phyloP scores from a whole-genome alignment of 2,888 invertebrate species.

The Phrixothrix hirtus region DNA sequence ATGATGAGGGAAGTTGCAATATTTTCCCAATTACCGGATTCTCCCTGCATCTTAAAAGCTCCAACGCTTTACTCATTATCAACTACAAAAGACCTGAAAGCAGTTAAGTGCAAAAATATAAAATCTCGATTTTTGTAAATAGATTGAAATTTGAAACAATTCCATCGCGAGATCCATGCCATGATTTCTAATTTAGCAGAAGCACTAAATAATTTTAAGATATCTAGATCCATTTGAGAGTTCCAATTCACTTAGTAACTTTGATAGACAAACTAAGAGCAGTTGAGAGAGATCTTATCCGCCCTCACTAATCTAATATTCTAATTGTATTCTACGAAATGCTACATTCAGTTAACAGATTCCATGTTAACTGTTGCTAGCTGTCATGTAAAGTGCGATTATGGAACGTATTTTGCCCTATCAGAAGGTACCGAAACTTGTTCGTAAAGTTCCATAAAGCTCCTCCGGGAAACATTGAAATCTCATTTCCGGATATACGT shows the following conservation, averaged over 20 bases:
- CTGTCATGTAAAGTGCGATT: constrained; percentile 37
- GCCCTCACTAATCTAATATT: constrained; percentile 57
- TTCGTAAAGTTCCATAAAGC: constrained; percentile 43
- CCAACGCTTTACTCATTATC: no score
- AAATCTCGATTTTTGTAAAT: no score
- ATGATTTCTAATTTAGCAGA: no score
- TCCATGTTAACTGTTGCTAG: constrained; percentile 54
- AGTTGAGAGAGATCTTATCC: constrained; percentile 50
- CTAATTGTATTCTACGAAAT: constrained; percentile 58
- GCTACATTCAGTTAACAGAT: constrained; percentile 58
- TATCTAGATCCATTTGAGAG: constrained; percentile 50
- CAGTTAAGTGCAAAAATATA: no score
- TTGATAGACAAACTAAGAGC: constrained; percentile 42
- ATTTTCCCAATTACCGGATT: no score
- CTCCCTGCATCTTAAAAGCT: no score
- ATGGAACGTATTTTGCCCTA: constrained; percentile 37
- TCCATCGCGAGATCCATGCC: no score
- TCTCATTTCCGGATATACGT: constrained; percentile 55
- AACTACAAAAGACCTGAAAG: no score
- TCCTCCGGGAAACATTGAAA: constrained; percentile 58
- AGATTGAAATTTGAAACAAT: no score
- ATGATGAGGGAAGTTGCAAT: no score
- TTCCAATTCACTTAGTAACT: constrained; percentile 51
- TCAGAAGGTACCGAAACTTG: constrained; percentile 27
- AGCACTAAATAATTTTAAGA: constrained; percentile 50